Base-by-base conservation (phyloP, 2,888 invertebrate genomes). In the Geophilus truncorum region DNA sequence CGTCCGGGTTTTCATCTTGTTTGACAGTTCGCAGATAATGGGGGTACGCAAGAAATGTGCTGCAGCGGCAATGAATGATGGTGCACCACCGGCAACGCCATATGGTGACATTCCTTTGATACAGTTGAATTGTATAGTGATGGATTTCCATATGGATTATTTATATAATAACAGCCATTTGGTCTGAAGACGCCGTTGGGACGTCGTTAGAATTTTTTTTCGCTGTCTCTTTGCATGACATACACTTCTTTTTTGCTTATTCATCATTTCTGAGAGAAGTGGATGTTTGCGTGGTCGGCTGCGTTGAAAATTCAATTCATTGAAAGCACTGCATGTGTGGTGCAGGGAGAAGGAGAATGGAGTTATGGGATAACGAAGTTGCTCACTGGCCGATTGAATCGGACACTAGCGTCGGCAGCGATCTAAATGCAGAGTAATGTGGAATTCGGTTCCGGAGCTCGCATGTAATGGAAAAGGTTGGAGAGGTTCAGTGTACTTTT, bases 391-490 rank as follows among this genome's bases (percentile, higher is more conserved):
- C 57, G 57, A 62, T 62, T 62, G 57, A 21, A 62, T 62, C 23
- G 57, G 57, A 62, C 57, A 23, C 57, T 23, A n/a, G 23, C 5
- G 57, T 23, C 10, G 57, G 57, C 57, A 40, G 18, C 57, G 10
- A 62, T 62, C 57, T 62, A 62, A 62, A 62, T 62, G 57, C 57
- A 62, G 57, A 62, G 57, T 62, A 62, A 62, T 62, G 21, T 62
- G 9, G 57, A 62, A 23, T 62, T 62, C 21, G 21, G 18, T 62
- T 62, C 18, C 6, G 7, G 57, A 21, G 21, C 23, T 23, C 57
- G 10, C 15, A 62, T 4, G 21, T 62, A 62, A 62, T 62, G 57
- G 57, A 62, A 62, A 62, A 62, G 57, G 57, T 62, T 62, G 21
- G 0, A 21, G 10, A 23, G 18, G 57, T 62, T 62, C 57, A 62